phyloP scores from a whole-genome alignment of 2,797 vertebrate genomes.

The Buphagus erythrorhynchus region DNA sequence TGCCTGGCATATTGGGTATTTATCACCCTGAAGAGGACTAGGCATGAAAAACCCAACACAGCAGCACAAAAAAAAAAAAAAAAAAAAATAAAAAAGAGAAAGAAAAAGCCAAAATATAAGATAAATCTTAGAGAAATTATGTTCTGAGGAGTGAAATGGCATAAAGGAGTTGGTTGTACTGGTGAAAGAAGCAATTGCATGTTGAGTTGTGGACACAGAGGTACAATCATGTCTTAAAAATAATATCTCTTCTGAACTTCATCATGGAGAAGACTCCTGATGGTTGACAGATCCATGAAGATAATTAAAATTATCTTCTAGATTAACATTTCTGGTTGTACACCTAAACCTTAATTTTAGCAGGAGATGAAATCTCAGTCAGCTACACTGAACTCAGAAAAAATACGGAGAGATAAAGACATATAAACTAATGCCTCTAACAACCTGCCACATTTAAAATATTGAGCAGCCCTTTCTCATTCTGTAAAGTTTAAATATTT shows the following conservation, averaged over 20 bases:
- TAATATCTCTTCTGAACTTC: not conserved
- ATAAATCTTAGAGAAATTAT: not conserved
- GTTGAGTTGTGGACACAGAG: not conserved
- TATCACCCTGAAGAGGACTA: not conserved
- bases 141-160: not conserved
- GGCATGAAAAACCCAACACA: not conserved
- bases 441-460: not conserved
- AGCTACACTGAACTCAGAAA: not conserved
- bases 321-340: not conserved
- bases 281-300: not conserved
- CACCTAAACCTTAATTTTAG: not conserved
- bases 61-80: not conserved
- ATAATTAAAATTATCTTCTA: not conserved
- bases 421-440: not conserved
- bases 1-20: not conserved
- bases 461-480: not conserved
- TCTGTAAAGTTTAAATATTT: constrained; percentile 7
- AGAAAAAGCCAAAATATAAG: not conserved
- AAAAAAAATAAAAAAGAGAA: not conserved
- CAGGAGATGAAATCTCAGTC: not conserved
- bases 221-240: not conserved
- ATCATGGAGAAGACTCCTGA: not conserved
- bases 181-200: not conserved
- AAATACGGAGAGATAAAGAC: not conserved
- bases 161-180: not conserved